phyloP scores from a whole-genome alignment of 2,888 invertebrate species.

The Sphaerophoria taeniata region DNA sequence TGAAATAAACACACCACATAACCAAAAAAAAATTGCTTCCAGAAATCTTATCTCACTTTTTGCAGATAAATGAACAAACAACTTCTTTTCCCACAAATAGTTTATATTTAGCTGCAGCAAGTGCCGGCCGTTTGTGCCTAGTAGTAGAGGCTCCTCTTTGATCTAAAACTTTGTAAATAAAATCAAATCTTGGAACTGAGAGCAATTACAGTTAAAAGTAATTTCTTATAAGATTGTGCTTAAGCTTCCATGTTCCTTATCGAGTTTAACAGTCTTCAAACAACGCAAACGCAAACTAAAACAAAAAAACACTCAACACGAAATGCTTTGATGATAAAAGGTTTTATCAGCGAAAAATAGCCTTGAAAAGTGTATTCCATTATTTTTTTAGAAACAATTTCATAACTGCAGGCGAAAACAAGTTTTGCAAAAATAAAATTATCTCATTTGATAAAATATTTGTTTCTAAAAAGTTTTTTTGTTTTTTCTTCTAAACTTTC shows the following conservation, averaged over 20 bases:
- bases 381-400: conserved; percentile 6
- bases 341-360: conserved; percentile 18
- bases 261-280: conserved; percentile 16
- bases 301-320: neutral
- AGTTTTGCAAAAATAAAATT: neutral
- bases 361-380: conserved; percentile 13
- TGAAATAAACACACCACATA: no score
- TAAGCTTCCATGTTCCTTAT: conserved; percentile 23
- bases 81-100: no score
- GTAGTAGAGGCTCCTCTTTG: no score
- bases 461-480: neutral
- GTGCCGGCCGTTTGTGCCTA: no score
- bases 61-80: no score
- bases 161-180: no score
- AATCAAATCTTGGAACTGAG: no score
- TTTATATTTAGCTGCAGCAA: no score
- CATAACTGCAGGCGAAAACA: neutral
- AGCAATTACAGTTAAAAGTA: no score
- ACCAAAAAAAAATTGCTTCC: no score
- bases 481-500: conserved; percentile 30
- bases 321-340: conserved; percentile 13
- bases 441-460: neutral
- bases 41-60: no score
- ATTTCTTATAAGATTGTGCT: no score
- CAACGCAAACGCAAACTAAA: neutral